These are phyloP conservation scores for Struthidea cinerea DNA, from an alignment of 2,113 vertebrate species.

Conservation along the genomic window DNA sequence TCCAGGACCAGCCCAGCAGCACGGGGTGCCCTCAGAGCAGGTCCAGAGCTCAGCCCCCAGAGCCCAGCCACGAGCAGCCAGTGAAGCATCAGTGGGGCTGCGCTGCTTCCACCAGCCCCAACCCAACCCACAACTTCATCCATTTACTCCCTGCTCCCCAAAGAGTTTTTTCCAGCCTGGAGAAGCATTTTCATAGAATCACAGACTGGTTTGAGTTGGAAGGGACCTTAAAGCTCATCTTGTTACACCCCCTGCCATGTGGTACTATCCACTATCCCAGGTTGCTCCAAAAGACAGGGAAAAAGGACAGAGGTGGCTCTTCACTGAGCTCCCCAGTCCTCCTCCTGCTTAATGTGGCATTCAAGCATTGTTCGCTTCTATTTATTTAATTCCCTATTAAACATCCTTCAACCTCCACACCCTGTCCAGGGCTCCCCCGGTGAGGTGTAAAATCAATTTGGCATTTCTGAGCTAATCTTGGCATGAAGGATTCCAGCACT, in stretches of 20 bases:
- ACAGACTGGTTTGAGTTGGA: neutral
- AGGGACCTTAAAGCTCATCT: neutral
- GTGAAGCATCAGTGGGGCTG: fast-evolving
- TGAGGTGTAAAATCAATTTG: neutral
- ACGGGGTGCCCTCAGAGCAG: neutral
- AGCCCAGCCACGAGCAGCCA: neutral
- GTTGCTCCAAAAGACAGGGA: neutral
- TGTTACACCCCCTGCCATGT: fast-evolving
- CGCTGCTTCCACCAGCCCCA: neutral
- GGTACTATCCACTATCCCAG: too few species aligned
- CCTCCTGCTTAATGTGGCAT: neutral
- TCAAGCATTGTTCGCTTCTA: neutral
- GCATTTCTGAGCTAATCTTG: neutral
- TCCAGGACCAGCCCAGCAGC: neutral
- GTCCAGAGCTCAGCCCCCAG: neutral
- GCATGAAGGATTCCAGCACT: neutral
- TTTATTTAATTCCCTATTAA: neutral
- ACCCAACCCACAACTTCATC: neutral
- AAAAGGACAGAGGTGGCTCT: neutral
- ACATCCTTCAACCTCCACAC: neutral
- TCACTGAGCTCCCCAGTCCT: neutral
- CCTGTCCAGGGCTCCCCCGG: neutral
- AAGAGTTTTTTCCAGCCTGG: neutral
- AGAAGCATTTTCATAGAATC: neutral
- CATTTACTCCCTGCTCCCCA: neutral